Conservation (phyloP, 2,888 invertebrate genomes). For the Myopa tessellatipennis region DNA sequence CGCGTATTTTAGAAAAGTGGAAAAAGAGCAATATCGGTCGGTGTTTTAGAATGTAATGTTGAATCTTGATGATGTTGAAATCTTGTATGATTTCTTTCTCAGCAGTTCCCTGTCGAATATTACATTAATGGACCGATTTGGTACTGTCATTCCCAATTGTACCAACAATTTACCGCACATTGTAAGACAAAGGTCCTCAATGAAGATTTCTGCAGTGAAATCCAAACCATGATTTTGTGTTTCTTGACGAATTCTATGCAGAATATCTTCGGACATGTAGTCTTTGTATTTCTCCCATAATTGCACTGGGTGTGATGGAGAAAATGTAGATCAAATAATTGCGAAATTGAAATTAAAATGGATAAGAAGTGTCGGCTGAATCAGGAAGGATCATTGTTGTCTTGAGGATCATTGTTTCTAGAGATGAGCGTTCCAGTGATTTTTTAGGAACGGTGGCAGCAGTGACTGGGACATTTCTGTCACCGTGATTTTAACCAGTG, state of each 20-base stretch:
- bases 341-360: no score
- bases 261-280: conserved; percentile 49
- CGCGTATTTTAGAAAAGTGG: no score
- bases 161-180: conserved; percentile 45
- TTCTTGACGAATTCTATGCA: conserved; percentile 39
- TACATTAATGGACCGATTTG: conserved; percentile 49
- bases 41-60: no score
- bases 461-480: no score
- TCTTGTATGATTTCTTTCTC: conserved; percentile 49
- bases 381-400: no score
- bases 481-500: no score
- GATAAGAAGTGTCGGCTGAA: no score
- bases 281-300: conserved; percentile 7
- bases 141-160: conserved; percentile 52
- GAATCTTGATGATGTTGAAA: no score
- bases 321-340: conserved; percentile 26
- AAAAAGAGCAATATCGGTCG: no score
- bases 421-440: no score
- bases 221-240: conserved; percentile 37
- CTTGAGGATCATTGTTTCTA: no score
- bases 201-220: conserved; percentile 47
- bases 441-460: no score
- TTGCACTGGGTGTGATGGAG: neutral
- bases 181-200: conserved; percentile 54
- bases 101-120: conserved; percentile 51